These are phyloP conservation scores for Ectemnius cavifrons DNA, from an alignment of 2,888 invertebrate species.

Conservation along the genomic window DNA sequence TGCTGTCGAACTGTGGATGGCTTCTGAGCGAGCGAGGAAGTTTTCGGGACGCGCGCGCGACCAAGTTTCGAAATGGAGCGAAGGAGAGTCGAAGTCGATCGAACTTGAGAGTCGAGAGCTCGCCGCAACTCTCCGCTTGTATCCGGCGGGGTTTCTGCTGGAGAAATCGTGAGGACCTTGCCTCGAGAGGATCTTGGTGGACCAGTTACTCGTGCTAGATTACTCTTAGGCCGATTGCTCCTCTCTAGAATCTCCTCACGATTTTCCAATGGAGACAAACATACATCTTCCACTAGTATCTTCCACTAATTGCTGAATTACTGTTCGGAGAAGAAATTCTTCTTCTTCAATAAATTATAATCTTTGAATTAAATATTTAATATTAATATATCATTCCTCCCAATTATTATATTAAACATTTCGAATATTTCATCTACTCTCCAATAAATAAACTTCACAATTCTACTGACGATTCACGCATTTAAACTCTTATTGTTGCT, in stretches of 20 bases:
- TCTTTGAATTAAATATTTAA: too few species aligned
- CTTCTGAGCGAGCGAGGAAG: background rate
- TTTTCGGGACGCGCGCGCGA: background rate
- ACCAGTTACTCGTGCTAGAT: constrained; percentile 48
- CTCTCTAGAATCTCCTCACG: background rate
- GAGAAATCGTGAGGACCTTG: constrained; percentile 56
- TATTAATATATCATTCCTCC: too few species aligned
- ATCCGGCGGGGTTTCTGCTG: background rate
- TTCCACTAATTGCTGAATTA: too few species aligned
- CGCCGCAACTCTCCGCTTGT: constrained; percentile 2
- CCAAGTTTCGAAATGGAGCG: constrained; percentile 1
- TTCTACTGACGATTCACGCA: too few species aligned
- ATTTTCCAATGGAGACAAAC: background rate
- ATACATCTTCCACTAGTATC: too few species aligned
- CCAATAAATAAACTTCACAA: too few species aligned
- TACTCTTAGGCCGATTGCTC: constrained; percentile 2
- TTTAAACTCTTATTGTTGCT: too few species aligned
- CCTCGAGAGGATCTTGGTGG: constrained; percentile 60
- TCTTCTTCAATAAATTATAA: too few species aligned
- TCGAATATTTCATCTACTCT: too few species aligned
- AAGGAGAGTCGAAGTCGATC: background rate
- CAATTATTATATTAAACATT: too few species aligned
- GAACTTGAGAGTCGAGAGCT: constrained; percentile 2
- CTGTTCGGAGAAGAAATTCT: too few species aligned
- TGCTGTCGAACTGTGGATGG: background rate